These are phyloP conservation scores for Drosophila macrothrix DNA, from an alignment of 2,888 invertebrate species.

Conservation along the genomic window DNA sequence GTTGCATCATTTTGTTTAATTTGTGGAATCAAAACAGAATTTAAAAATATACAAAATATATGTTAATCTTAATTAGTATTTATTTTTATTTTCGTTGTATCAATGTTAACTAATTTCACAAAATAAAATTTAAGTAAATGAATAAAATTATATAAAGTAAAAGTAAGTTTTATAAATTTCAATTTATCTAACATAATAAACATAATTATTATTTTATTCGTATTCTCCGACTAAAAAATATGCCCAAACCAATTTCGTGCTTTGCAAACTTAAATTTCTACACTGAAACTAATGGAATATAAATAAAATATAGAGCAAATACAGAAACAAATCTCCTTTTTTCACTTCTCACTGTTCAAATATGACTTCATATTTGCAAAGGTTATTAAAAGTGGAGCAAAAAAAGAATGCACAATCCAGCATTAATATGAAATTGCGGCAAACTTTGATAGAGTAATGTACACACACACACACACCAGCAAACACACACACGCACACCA, in stretches of 20 bases:
- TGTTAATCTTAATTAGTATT: background rate
- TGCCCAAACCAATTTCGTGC: background rate
- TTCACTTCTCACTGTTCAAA: background rate
- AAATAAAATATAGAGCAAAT: background rate
- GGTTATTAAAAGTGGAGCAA: conserved; percentile 1
- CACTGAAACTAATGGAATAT: background rate
- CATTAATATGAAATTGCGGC: conserved; percentile 45
- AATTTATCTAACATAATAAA: background rate
- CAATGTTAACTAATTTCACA: background rate
- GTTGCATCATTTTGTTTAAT: background rate
- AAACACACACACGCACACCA: conserved; percentile 4
- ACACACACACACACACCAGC: conserved; percentile 8
- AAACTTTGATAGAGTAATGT: conserved; percentile 56
- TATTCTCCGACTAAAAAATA: background rate
- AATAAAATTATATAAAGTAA: background rate
- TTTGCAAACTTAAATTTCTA: background rate
- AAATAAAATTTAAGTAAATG: background rate
- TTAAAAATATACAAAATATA: background rate
- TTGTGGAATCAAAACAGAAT: background rate
- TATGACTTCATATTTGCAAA: conserved; percentile 30
- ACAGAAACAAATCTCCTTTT: background rate
- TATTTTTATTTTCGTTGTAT: background rate
- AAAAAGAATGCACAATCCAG: conserved; percentile 23
- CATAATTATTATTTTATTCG: background rate
- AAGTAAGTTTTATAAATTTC: background rate